Evolutionary conservation across 92 coral and sea anemone species (phyloP).

Genomic region (Pocillopora grandis): DNA sequence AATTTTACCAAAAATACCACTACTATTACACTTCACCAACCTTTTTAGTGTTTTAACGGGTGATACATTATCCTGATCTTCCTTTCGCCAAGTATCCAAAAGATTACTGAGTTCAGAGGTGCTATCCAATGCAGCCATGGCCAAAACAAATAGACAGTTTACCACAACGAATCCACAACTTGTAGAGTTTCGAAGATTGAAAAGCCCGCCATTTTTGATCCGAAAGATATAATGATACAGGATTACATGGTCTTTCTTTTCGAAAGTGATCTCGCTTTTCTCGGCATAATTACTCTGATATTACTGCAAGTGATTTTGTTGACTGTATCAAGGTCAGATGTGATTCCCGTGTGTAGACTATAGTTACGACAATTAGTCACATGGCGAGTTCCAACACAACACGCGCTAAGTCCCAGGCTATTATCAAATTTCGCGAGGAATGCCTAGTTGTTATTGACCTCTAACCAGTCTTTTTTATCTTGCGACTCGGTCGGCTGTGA

Average conservation of each 20-base stretch:
- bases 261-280: too few relatives aligned
- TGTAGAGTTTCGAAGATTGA: background rate
- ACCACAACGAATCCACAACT: too few relatives aligned
- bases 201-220: slow-evolving; percentile 41
- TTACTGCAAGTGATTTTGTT: too few relatives aligned
- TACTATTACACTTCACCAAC: slow-evolving; percentile 11
- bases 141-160: background rate
- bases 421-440: background rate
- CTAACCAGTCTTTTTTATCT: slow-evolving; percentile 5
- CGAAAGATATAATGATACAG: background rate
- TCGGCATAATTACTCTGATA: too few relatives aligned
- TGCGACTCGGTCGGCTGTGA: background rate
- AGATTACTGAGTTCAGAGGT: slow-evolving; percentile 63
- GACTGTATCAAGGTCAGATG: too few relatives aligned
- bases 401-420: background rate
- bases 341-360: too few relatives aligned
- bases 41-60: slow-evolving; percentile 75
- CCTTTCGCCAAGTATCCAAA: slow-evolving; percentile 84
- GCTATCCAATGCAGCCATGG: slow-evolving; percentile 88
- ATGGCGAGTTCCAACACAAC: slow-evolving; percentile 5
- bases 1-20: too few relatives aligned
- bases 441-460: slow-evolving; percentile 29
- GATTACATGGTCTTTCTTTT: too few relatives aligned
- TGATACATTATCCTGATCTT: slow-evolving; percentile 74
- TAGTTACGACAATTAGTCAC: background rate